Base-by-base conservation (phyloP, 2,888 invertebrate genomes). In the Podotricha telesiphe region DNA sequence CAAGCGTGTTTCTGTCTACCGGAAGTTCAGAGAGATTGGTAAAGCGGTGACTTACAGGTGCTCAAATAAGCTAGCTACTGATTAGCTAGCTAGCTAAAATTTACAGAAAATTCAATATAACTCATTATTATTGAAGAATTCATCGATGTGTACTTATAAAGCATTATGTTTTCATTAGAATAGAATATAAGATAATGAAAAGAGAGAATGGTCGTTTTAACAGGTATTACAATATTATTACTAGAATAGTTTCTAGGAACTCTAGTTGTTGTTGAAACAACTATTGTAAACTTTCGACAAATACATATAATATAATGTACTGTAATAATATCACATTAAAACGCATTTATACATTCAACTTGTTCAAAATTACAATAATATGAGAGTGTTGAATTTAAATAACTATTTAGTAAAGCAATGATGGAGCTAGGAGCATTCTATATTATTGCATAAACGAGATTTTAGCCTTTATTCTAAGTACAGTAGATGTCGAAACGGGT, bases 361-460 rank as follows among this genome's bases (percentile, higher is more conserved):
- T 66, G 58, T 67, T 69, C 69, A 69, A 71, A 71, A 71, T 71
- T 69, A 66, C 71, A 67, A 53, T 63, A 72, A 74, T 80, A 77
- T 79, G 80, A 78, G 68, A 73, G 73, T 72, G 78, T 72, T 72
- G 70, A 86, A 88, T 87, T 88, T 87, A 86, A 87, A 88, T 88
- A 88, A 87, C 86, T 87, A 87, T 87, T 88, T 85, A 86, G 85
- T 82, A 78, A 77, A 79, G 81, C 80, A 81, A 84, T 85, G 75
- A 73, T 75, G 76, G 69, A 62, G 48, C 19, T 47, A 22, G 48
- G 62, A 51, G 55, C 51, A 19, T 50, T 22, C 68, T 68, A 70
- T 64, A 71, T 47, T 51, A 61, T 61, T 61, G 65, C 17, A 13
- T 4, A 10, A 22, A 62, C 19, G 19, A 58, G 11, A 62, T 67